Evolutionary conservation across 2,113 vertebrate species (phyloP).

Genomic region (Verasper variegatus): DNA sequence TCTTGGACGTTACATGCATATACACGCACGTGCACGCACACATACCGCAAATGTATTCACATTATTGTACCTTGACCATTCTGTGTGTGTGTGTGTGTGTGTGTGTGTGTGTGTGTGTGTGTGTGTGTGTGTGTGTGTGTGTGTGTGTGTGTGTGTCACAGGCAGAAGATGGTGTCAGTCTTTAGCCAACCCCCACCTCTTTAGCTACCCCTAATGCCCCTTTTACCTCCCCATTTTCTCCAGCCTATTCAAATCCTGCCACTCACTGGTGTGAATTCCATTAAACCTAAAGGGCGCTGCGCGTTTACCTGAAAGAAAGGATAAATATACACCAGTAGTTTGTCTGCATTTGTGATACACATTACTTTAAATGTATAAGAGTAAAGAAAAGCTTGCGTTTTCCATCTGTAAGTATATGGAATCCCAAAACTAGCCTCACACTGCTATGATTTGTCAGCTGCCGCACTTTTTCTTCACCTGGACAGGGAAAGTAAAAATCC

Average conservation of each 20-base stretch:
- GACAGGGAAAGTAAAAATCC: constrained; percentile 63
- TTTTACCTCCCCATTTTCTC: constrained; percentile 78
- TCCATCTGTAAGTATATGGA: background rate
- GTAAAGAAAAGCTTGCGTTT: constrained; percentile 12
- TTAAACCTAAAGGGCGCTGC: constrained; percentile 67
- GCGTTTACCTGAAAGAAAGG: constrained; percentile 73
- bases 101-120: constrained; percentile 29
- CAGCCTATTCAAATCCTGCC: constrained; percentile 78
- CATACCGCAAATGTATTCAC: constrained; percentile 47
- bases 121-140: constrained; percentile 16
- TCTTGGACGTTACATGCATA: constrained; percentile 32
- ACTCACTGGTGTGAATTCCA: constrained; percentile 77
- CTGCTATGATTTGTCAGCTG: constrained; percentile 34
- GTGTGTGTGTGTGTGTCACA: constrained; percentile 52
- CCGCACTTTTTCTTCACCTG: constrained; percentile 48
- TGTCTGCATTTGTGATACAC: constrained; percentile 45
- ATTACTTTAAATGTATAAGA: constrained; percentile 45
- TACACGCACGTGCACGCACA: constrained; percentile 20
- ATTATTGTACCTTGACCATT: constrained; percentile 63
- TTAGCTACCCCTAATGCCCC: constrained; percentile 71
- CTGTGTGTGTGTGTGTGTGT: constrained; percentile 41
- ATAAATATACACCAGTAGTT: constrained; percentile 62
- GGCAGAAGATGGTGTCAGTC: constrained; percentile 70
- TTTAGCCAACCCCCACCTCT: constrained; percentile 69
- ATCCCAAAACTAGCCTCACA: constrained; percentile 32